A percentile compares a stretch with the other conserved stretches of the same genome.
phyloP scores from a whole-genome alignment of 2,113 vertebrate species.

The Paraplagusia blochii region DNA sequence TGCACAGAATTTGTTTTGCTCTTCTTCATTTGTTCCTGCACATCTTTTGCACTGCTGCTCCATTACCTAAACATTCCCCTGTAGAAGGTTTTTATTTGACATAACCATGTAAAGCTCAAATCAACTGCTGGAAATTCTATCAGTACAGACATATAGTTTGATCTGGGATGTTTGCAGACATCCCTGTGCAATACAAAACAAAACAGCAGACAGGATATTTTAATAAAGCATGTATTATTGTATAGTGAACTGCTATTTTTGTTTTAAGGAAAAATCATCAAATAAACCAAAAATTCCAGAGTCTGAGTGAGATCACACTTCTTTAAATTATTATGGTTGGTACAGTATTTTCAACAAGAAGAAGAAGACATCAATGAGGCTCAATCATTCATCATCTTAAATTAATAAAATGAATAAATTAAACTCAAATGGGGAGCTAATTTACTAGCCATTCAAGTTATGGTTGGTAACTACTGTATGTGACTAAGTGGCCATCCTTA shows the following conservation, averaged over 20 bases:
- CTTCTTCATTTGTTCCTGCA: slow-evolving; percentile 34
- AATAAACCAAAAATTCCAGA: slow-evolving; percentile 1
- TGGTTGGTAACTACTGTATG: no score
- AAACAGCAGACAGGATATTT: slow-evolving; percentile 42
- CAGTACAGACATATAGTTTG: slow-evolving; percentile 35
- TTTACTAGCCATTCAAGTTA: no score
- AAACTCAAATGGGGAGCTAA: no score
- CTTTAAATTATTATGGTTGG: no score
- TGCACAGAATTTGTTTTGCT: slow-evolving; percentile 26
- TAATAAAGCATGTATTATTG: slow-evolving; percentile 66
- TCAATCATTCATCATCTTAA: no score
- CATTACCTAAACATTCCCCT: slow-evolving; percentile 59
- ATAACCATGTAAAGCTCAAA: slow-evolving; percentile 16
- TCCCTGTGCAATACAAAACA: slow-evolving; percentile 63
- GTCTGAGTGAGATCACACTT: no score
- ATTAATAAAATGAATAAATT: no score
- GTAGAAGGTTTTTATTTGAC: slow-evolving; percentile 5
- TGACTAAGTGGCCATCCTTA: no score
- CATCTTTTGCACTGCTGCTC: slow-evolving; percentile 55
- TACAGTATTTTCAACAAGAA: no score
- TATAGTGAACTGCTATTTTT: slow-evolving; percentile 31
- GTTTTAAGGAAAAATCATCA: slow-evolving; percentile 34
- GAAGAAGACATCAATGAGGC: no score
- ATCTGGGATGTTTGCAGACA: slow-evolving; percentile 50
- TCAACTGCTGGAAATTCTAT: slow-evolving; percentile 48